A percentile compares a stretch with the other conserved stretches of the same genome.
These are phyloP conservation scores for Protosalanx chinensis DNA, from an alignment of 2,797 vertebrate genomes.

Conservation along the genomic window DNA sequence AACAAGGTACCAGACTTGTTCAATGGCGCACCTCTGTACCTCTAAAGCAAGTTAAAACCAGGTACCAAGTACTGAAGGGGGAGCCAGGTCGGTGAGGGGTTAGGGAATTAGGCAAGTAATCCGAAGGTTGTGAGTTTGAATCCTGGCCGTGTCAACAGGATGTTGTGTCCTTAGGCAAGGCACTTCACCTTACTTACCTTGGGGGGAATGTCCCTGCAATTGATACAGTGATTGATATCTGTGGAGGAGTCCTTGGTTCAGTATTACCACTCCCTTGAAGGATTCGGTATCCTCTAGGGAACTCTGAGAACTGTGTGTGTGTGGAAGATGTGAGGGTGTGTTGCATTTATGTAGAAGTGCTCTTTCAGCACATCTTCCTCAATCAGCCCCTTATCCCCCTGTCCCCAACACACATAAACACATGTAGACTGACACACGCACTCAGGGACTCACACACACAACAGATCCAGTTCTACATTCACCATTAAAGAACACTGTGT, in stretches of 20 bases:
- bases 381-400: not conserved
- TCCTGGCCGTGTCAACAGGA: no score
- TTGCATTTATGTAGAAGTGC: constrained; percentile 20
- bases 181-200: no score
- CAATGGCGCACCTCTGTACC: no score
- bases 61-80: no score
- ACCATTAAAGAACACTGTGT: constrained; percentile 40
- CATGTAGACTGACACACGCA: constrained; percentile 1
- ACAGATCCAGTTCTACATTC: constrained; percentile 27
- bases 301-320: not conserved
- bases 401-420: not conserved
- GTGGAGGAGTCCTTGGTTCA: not conserved
- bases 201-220: constrained; percentile 14
- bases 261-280: constrained; percentile 30
- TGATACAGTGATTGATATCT: constrained; percentile 31
- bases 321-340: not conserved
- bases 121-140: no score
- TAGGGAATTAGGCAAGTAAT: no score
- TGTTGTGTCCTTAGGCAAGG: no score
- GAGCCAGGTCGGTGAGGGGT: no score
- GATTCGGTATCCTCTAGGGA: constrained; percentile 34
- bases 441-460: not conserved
- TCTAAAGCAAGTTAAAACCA: no score
- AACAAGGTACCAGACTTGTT: no score
- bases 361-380: constrained; percentile 37